These are phyloP conservation scores for Nixonia krombeini DNA, from an alignment of 1,140 invertebrate species.

Conservation along the genomic window DNA sequence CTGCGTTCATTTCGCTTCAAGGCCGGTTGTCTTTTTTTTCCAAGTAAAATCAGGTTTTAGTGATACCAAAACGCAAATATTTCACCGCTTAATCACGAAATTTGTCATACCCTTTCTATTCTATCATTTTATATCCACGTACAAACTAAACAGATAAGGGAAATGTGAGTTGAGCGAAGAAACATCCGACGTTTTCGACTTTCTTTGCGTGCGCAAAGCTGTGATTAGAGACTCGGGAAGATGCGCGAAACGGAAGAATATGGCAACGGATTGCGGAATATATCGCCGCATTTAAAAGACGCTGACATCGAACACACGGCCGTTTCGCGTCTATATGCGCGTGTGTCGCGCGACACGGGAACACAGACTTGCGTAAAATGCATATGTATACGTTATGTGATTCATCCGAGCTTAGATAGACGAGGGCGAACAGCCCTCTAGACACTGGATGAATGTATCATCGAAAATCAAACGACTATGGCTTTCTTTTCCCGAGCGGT, in stretches of 20 bases:
- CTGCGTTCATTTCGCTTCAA: too few relatives aligned
- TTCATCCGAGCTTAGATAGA: neutral
- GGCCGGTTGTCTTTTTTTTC: too few relatives aligned
- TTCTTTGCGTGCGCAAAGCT: too few relatives aligned
- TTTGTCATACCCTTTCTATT: too few relatives aligned
- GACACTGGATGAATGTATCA: neutral
- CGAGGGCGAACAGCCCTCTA: neutral
- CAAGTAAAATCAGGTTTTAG: too few relatives aligned
- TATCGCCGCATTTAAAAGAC: slow-evolving; percentile 2
- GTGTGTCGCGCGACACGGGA: neutral
- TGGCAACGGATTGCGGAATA: neutral
- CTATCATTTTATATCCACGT: too few relatives aligned
- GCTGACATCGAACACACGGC: neutral
- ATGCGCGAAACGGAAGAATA: too few relatives aligned
- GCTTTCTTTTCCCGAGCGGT: neutral
- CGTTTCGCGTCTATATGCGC: neutral
- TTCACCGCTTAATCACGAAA: too few relatives aligned
- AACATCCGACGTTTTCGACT: too few relatives aligned
- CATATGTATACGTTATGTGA: neutral
- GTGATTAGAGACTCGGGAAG: too few relatives aligned
- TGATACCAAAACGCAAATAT: neutral
- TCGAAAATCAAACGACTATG: neutral
- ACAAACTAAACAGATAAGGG: too few relatives aligned
- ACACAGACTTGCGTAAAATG: neutral
- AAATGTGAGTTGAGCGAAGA: too few relatives aligned